Conservation (phyloP, 2,888 invertebrate species). For the Tolmerus cingulatus region DNA sequence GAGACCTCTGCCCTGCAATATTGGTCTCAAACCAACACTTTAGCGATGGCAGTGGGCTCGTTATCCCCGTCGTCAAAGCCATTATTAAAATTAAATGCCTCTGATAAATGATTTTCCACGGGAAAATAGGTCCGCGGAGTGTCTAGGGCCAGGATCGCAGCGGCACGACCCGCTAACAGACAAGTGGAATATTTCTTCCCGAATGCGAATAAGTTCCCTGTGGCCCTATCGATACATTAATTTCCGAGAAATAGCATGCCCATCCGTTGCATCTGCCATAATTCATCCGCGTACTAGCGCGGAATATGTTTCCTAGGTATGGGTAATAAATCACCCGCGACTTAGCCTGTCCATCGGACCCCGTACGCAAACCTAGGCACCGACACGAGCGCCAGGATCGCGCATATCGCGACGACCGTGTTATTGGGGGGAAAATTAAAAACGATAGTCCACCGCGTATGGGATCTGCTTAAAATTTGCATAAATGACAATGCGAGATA, state of each 20-base stretch:
- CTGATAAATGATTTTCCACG: conserved; percentile 13
- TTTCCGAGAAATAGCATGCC: conserved; percentile 40
- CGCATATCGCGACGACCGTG: not conserved
- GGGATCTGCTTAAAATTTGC: conserved; percentile 39
- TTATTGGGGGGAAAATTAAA: not conserved
- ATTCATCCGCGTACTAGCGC: conserved; percentile 16
- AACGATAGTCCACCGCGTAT: not conserved
- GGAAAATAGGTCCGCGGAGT: not conserved
- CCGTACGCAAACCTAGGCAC: not conserved
- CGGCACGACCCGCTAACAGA: not conserved
- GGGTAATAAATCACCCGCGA: conserved; percentile 31
- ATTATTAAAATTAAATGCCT: conserved; percentile 20
- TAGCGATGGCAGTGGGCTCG: not conserved
- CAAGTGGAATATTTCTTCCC: conserved; percentile 1
- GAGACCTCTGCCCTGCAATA: conserved; percentile 2
- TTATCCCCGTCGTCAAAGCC: conserved; percentile 1
- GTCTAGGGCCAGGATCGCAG: not conserved
- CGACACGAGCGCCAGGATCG: not conserved
- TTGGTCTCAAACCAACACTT: not conserved
- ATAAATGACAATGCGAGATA: conserved; percentile 45
- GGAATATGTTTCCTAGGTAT: conserved; percentile 41
- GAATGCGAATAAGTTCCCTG: conserved; percentile 37
- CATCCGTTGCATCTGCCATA: conserved; percentile 32
- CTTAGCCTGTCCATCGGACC: conserved; percentile 11
- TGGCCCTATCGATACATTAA: conserved; percentile 37